Evolutionary conservation across 37 sponge, comb jelly and placozoan species (phyloP).

Genomic region (Hexactinellida sp.): DNA sequence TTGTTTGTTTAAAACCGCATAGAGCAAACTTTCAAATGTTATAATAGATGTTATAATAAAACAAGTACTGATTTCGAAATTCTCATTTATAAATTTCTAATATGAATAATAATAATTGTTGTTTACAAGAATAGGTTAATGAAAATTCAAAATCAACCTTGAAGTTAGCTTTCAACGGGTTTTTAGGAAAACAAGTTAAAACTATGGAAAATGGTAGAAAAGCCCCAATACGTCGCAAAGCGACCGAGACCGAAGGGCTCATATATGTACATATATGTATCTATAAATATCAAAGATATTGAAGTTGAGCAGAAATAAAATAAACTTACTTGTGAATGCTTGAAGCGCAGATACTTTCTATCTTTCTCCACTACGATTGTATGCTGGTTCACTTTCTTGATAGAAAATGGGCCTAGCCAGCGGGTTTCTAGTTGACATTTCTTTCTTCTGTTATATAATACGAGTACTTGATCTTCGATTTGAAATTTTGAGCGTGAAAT

Average conservation of each 20-base stretch:
- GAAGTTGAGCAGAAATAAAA: background rate
- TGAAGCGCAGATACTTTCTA: background rate
- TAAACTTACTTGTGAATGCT: background rate
- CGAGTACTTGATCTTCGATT: background rate
- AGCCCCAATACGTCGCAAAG: no score
- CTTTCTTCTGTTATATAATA: background rate
- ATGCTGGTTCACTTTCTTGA: background rate
- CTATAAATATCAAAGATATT: background rate
- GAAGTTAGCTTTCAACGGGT: no score
- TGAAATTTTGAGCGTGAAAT: background rate
- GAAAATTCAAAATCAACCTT: no score
- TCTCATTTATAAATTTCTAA: no score
- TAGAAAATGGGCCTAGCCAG: background rate
- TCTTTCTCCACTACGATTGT: constrained; percentile 13
- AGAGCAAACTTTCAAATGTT: no score
- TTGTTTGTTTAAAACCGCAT: no score
- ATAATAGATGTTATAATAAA: background rate
- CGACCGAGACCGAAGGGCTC: no score
- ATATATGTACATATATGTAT: background rate
- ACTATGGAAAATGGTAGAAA: no score
- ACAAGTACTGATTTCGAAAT: no score
- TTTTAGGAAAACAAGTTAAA: no score
- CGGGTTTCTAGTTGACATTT: background rate
- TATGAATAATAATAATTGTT: no score
- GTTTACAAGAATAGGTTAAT: no score